Conservation (phyloP, 1,140 invertebrate genomes). For the Bombus impatiens region DNA sequence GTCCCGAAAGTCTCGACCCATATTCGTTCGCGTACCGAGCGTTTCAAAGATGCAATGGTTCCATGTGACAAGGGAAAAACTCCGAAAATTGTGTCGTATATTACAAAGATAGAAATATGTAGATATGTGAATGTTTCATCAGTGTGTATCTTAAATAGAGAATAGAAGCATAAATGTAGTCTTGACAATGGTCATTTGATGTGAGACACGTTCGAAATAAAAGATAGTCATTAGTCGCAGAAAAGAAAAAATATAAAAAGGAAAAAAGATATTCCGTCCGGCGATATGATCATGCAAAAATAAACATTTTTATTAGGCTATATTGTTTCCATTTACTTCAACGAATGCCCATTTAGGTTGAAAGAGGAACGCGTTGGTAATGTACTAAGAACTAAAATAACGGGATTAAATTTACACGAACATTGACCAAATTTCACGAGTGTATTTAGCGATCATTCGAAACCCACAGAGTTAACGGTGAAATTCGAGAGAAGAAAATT, state of each 20-base stretch:
- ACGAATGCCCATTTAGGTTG: not conserved
- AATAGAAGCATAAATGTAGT: not conserved
- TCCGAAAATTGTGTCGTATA: not conserved
- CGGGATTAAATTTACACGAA: not conserved
- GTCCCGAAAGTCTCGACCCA: slow-evolving; percentile 18
- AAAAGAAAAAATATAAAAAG: not conserved
- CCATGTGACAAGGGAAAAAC: not conserved
- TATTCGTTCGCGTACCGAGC: not conserved
- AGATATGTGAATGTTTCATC: not conserved
- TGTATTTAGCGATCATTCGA: not conserved
- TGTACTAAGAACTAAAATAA: not conserved
- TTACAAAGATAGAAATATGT: not conserved
- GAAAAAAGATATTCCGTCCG: no score
- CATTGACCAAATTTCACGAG: no score
- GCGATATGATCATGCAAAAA: not conserved
- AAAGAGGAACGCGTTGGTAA: not conserved
- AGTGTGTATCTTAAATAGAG: no score
- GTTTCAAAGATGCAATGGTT: not conserved
- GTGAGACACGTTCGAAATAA: not conserved
- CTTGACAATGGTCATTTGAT: no score
- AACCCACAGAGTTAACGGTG: not conserved
- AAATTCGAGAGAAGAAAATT: not conserved
- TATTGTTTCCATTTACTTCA: not conserved
- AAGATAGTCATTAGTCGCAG: not conserved
- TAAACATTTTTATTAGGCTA: not conserved